Percentiles rank a stretch among this genome's conserved stretches.
These are phyloP conservation scores for Enteromius trimaculatus DNA, from an alignment of 2,797 vertebrate species.

Conservation along the genomic window DNA sequence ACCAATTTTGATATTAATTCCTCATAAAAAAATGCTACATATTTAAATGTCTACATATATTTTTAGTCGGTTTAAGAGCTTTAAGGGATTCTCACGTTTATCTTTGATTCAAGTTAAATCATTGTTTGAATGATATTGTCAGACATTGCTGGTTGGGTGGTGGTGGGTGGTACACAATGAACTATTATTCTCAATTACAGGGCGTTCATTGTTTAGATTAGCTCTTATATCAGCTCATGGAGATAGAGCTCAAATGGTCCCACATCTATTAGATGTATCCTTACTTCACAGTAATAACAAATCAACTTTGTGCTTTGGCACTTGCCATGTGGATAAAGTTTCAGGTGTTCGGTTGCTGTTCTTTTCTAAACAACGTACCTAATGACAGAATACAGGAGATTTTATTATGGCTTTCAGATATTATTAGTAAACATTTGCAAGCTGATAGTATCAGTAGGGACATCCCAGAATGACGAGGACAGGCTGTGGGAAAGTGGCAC, in stretches of 20 bases:
- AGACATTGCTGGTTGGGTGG: slow-evolving; percentile 22
- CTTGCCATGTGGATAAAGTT: neutral
- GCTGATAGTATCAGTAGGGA: slow-evolving; percentile 75
- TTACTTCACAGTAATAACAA: slow-evolving; percentile 29
- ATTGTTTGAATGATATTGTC: slow-evolving; percentile 23
- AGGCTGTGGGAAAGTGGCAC: slow-evolving; percentile 83
- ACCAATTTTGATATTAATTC: neutral
- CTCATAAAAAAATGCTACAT: neutral
- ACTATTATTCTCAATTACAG: slow-evolving; percentile 81
- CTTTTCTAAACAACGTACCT: neutral
- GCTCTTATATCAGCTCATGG: slow-evolving; percentile 69
- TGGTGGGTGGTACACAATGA: slow-evolving; percentile 68
- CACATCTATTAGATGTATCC: slow-evolving; percentile 42
- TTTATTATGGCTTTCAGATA: slow-evolving; percentile 55
- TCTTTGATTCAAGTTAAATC: slow-evolving; percentile 4
- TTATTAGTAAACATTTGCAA: slow-evolving; percentile 72
- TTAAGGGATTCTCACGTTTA: neutral
- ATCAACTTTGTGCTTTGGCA: slow-evolving; percentile 8
- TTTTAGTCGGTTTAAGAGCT: neutral
- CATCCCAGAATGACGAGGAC: slow-evolving; percentile 73
- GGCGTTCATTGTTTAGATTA: slow-evolving; percentile 81
- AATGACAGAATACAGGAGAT: slow-evolving; percentile 28
- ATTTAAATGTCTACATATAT: neutral
- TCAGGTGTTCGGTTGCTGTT: neutral
- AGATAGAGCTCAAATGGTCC: slow-evolving; percentile 74